Base-by-base conservation (phyloP, 2,888 invertebrate species). In the Caenorhabditis sulstoni region DNA sequence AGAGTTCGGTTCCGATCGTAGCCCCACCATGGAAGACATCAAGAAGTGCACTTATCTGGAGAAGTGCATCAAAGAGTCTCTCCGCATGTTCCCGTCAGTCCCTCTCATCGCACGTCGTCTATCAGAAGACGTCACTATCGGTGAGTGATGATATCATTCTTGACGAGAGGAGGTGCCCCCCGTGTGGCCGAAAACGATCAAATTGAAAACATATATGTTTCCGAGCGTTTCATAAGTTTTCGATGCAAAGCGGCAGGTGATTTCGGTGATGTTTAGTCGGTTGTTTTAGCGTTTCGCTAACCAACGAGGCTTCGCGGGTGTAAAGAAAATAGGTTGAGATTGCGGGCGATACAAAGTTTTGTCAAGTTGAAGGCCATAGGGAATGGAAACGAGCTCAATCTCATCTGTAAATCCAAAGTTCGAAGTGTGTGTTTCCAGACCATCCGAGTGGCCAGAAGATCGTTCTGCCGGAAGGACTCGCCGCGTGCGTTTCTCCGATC, bases 11-110 rank as follows among this genome's bases (percentile, higher is more conserved):
- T 61, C 79, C 1, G 75, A 78, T 35, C 79, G 87, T 8, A 81
- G 74, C 88, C 59, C 87, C 86, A 82, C 91, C 82, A 88, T 91
- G 86, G 81, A 87, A 87, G 82, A 89, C 78, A 39, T 86, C 88
- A 74, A 84, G 39, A 67, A 85, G 37, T 79, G 90, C 65, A 74
- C 70, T 44, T 90, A 89, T 70, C 64, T 90, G 55, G 90, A 90
- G 58, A 83, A 84, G 39, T 87, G 88, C 52, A 76, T 90, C 61
- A 90, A 90, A 75, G 90, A 90, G 57, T 79, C 81, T 8, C 20
- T 82, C 20, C 61, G 81, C 70, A 70, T 84, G 66, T 79, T 80
- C 45, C 85, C 85, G 1, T 83, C 84, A 3, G 85, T 84, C 14
- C 85, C 85, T 9, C 59, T 84, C 18, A 75, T 83, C 18, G 82